Evolutionary conservation across 2,113 vertebrate genomes (phyloP).

Genomic region (Spilogale gracilis): DNA sequence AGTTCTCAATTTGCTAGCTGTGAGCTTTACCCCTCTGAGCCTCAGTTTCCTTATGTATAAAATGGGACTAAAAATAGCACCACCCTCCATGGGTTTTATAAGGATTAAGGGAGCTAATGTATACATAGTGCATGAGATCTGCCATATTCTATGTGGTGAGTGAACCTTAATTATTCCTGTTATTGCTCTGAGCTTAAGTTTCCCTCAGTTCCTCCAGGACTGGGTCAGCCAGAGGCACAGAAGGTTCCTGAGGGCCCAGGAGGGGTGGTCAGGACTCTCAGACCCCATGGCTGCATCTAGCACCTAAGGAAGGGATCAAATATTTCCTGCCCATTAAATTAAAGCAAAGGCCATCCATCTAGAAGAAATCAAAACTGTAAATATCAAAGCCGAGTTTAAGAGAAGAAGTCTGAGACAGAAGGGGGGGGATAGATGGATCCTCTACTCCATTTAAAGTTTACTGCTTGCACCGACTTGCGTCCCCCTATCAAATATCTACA

Average conservation of each 20-base stretch:
- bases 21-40: neutral
- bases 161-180: too few relatives aligned
- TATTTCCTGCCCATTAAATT: constrained; percentile 63
- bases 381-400: constrained; percentile 35
- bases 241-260: neutral
- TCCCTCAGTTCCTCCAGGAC: neutral
- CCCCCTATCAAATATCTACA: constrained; percentile 31
- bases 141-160: neutral
- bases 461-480: neutral
- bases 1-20: neutral
- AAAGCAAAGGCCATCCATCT: neutral
- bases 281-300: constrained; percentile 5
- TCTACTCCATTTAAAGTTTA: constrained; percentile 24
- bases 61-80: neutral
- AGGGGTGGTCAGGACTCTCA: neutral
- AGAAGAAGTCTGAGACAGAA: neutral
- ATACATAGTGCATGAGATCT: accelerated
- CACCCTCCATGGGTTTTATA: neutral
- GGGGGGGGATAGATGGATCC: neutral
- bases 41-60: constrained; percentile 6
- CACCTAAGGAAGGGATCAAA: constrained; percentile 40
- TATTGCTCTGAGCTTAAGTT: neutral
- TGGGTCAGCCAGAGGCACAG: neutral
- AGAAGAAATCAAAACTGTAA: constrained; percentile 66
- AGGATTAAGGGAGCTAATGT: neutral